Evolutionary conservation across 2,113 vertebrate genomes (phyloP), one percentile per base, ranked within the genome.

Genomic region (Tachysurus fulvidraco): DNA sequence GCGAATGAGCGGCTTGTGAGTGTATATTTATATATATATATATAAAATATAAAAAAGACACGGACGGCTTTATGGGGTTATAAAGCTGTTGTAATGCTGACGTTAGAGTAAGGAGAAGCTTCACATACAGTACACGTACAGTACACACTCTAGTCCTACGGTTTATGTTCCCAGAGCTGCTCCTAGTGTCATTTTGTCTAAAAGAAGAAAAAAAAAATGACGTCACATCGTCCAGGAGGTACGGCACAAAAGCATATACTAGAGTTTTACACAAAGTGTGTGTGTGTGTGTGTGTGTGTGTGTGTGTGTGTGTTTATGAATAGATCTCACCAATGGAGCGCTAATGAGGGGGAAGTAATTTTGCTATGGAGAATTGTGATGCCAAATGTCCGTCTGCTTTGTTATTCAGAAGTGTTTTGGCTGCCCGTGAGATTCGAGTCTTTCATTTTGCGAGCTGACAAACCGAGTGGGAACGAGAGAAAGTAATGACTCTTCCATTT

Each of bases 331-430:
- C 93, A 94, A 91, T 94, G 91, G 92, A 89, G 57, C 88, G 91
- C 91, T 94, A 95, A 95, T 95, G 94, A 94, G 91, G 92, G 92
- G 94, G 93, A 95, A 95, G 92, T 95, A 94, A 95, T 94, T 92
- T 90, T 89, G 91, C 89, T 92, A 90, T 84, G 88, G 90, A 92
- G 91, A 91, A 93, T 92, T 92, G 92, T 91, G 91, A 93, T 92
- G 92, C 93, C 93, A 94, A 95, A 93, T 93, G 93, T 95, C 90
- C 84, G 0, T 91, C 92, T 90, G 91, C 92, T 93, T 93, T 94
- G 93, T 94, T 94, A 93, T 94, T 95, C 93, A 94, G 91, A 89
- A 77, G 92, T 85, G 88, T 91, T 89, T 90, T 88, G 89, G 88
- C 91, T 88, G 89, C 71, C 78, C 41, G 84, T 90, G 88, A 91